Conservation (phyloP, 2,113 vertebrate species). For the Dissostichus mawsoni region DNA sequence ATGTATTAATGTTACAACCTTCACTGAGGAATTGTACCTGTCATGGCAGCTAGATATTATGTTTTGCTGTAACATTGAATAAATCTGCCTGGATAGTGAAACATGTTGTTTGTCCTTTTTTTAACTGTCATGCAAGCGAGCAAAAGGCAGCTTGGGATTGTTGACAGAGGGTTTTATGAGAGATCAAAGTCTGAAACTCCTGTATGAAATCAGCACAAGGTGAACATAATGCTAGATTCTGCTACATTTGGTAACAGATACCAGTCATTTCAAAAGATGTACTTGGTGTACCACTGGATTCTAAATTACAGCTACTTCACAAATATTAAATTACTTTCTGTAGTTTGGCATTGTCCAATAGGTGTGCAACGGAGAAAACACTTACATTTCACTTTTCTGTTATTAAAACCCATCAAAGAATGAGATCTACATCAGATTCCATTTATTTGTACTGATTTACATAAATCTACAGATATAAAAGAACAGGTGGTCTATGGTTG, state of each 20-base stretch:
- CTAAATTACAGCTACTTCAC: neutral
- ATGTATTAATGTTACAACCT: constrained; percentile 46
- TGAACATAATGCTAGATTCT: neutral
- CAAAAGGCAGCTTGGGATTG: constrained; percentile 2
- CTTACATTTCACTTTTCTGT: neutral
- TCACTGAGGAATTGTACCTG: constrained; percentile 41
- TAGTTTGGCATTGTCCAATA: neutral
- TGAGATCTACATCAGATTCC: constrained; percentile 48
- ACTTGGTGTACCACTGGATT: neutral
- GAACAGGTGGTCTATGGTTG: constrained; percentile 67
- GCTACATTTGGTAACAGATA: neutral
- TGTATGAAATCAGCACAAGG: neutral
- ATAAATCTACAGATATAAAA: constrained; percentile 82
- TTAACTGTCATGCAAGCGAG: neutral
- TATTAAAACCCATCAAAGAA: neutral
- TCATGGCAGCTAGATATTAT: constrained; percentile 54
- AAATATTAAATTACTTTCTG: neutral
- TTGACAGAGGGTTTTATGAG: constrained; percentile 9
- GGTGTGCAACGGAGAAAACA: neutral
- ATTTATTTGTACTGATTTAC: constrained; percentile 77
- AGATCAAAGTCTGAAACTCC: neutral
- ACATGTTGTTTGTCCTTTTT: constrained; percentile 30
- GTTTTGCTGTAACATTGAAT: constrained; percentile 70
- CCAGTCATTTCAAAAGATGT: neutral
- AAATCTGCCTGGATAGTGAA: constrained; percentile 74